Percentiles rank a stretch among this genome's conserved stretches.
phyloP scores from a whole-genome alignment of 2,113 vertebrate genomes.

The Gallinago jamesoni region DNA sequence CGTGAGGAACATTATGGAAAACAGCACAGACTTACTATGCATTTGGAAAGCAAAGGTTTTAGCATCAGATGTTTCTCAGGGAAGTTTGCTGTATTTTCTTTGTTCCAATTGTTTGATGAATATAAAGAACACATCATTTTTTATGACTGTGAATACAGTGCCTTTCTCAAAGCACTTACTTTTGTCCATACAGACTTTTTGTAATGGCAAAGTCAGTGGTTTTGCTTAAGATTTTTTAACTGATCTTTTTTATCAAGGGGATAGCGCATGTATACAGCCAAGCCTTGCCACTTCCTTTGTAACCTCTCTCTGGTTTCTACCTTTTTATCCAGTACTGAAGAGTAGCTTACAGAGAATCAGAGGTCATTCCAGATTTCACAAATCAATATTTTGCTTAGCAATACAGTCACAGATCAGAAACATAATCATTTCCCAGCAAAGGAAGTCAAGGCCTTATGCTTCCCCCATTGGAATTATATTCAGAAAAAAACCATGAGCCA shows the following conservation, averaged over 20 bases:
- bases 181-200: background rate
- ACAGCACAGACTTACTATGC: background rate
- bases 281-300: background rate
- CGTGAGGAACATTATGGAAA: background rate
- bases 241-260: background rate
- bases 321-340: slow-evolving; percentile 28
- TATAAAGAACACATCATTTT: background rate
- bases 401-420: slow-evolving; percentile 49
- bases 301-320: slow-evolving; percentile 13
- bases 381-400: slow-evolving; percentile 65
- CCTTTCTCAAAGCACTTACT: background rate
- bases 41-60: background rate
- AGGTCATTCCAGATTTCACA: slow-evolving; percentile 58
- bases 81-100: background rate
- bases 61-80: accelerated
- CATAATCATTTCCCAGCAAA: slow-evolving; percentile 22
- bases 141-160: background rate
- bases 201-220: background rate
- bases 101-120: background rate
- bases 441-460: slow-evolving; percentile 49
- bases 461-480: background rate
- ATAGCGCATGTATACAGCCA: background rate
- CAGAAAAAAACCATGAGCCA: background rate
- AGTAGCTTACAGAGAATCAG: slow-evolving; percentile 37
- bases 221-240: background rate